Base-by-base conservation (phyloP, 2,113 vertebrate species). In the Irena cyanogastra region DNA sequence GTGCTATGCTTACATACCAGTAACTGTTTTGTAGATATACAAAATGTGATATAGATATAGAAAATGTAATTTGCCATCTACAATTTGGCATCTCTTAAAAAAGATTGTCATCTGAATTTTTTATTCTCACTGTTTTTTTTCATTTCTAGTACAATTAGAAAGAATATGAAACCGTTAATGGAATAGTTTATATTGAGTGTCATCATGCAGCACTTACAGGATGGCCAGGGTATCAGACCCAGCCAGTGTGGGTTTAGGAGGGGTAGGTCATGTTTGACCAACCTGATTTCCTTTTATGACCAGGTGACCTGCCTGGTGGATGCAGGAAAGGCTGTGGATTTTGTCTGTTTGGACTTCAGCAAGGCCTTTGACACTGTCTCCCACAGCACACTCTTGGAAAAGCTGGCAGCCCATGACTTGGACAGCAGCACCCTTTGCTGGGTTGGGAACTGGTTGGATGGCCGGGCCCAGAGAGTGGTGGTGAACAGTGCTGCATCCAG, bases 261-360 rank as follows among this genome's bases (percentile, higher is more conserved):
- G n/a, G 22, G 56, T 16, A 35, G 56, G 56, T 35, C 4, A 1
- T 33, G 45, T 50, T 33, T 77, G 35, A 50, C 23, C 10, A 63
- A 21, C 10, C 5, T 61, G 17, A 0, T n/a, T 28, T 61, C 35
- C 28, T 41, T 63, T 41, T n/a, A 27, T 21, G 13, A 41, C 28
- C 28, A 21, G 2, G n/a, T 50, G 35, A 12, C 22, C 7, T 0
- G 0, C 4, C 3, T 50, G 28, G 4, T 50, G 17, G 21, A 31
- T 39, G 74, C 3, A 6, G 71, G 24, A 22, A 50, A 6, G 28
- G 35, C 28, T 77, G 35, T 33, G 22, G 45, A 16, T 61, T 7
- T 72, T 60, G 21, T 39, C 0, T 50, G 0, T 5, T 3, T 60
- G 35, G 13, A 49, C 10, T 27, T 41, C 35, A 77, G 28, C 35